Evolutionary conservation across 2,113 vertebrate species (phyloP).

Genomic region (Eulemur rufifrons): DNA sequence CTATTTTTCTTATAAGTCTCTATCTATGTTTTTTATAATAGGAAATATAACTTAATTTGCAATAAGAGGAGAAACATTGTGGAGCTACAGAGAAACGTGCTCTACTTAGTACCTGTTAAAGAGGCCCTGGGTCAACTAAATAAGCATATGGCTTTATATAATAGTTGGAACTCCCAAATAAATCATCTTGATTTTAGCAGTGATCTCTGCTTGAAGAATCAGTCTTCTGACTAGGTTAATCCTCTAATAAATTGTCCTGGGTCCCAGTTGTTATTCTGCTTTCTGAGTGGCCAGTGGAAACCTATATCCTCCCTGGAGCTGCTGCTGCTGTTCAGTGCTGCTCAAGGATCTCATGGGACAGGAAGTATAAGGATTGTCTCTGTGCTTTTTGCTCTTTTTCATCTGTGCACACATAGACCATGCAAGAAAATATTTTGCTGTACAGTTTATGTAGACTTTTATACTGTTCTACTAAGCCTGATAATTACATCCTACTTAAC

Average conservation of each 20-base stretch:
- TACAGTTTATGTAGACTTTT: slow-evolving; percentile 4
- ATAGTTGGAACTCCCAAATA: neutral
- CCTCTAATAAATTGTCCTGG: neutral
- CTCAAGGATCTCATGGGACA: neutral
- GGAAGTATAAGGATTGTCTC: neutral
- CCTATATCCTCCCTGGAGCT: neutral
- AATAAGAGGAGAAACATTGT: neutral
- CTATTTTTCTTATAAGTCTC: slow-evolving; percentile 27
- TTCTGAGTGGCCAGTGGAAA: neutral
- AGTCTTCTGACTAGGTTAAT: neutral
- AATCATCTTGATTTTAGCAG: neutral
- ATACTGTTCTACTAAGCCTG: neutral
- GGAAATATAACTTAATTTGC: neutral
- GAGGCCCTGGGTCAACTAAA: neutral
- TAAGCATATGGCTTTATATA: neutral
- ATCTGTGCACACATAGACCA: neutral
- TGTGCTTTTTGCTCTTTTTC: neutral
- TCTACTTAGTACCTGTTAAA: neutral
- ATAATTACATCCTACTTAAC: neutral
- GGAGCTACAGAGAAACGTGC: neutral
- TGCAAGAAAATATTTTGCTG: neutral
- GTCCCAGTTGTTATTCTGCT: neutral
- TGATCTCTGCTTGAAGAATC: neutral
- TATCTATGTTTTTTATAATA: neutral
- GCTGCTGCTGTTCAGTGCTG: neutral